phyloP scores from a whole-genome alignment of 1,140 invertebrate species.

The Zeugodacus cucurbitae region DNA sequence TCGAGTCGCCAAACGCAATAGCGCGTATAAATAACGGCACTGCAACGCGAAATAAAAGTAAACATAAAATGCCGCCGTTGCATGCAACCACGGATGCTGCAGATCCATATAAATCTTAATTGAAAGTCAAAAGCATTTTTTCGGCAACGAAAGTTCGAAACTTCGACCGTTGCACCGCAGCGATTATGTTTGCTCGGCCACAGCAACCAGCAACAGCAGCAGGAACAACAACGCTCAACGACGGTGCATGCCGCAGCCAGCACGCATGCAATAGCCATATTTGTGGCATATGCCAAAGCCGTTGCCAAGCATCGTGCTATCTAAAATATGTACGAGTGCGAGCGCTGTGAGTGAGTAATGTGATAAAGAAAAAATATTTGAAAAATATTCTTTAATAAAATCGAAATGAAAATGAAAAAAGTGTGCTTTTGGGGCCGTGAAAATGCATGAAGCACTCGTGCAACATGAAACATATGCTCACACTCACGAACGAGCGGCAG shows the following conservation, averaged over 20 bases:
- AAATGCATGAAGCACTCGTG: not conserved
- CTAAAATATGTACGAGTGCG: not conserved
- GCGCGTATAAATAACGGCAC: not conserved
- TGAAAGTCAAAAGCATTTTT: conserved; percentile 30
- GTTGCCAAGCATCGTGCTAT: not conserved
- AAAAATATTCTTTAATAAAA: not conserved
- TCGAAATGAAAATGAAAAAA: not conserved
- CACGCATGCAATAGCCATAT: not conserved
- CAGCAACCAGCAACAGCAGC: not conserved
- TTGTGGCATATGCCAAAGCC: not conserved
- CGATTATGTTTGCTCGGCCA: not conserved
- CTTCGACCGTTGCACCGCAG: not conserved
- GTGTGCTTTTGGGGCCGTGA: not conserved
- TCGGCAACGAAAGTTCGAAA: not conserved
- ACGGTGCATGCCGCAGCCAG: not conserved
- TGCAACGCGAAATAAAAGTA: not conserved
- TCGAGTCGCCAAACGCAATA: not conserved
- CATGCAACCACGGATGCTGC: not conserved
- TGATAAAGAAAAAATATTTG: not conserved
- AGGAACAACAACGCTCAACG: not conserved
- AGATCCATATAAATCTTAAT: conserved; percentile 18
- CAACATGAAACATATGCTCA: conserved; percentile 16
- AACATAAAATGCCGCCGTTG: not conserved
- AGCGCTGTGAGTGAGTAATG: not conserved
- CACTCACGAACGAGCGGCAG: not conserved